Percentiles rank a stretch among this genome's conserved stretches.
phyloP scores from a whole-genome alignment of 2,797 vertebrate species.

The Brotula barbata region DNA sequence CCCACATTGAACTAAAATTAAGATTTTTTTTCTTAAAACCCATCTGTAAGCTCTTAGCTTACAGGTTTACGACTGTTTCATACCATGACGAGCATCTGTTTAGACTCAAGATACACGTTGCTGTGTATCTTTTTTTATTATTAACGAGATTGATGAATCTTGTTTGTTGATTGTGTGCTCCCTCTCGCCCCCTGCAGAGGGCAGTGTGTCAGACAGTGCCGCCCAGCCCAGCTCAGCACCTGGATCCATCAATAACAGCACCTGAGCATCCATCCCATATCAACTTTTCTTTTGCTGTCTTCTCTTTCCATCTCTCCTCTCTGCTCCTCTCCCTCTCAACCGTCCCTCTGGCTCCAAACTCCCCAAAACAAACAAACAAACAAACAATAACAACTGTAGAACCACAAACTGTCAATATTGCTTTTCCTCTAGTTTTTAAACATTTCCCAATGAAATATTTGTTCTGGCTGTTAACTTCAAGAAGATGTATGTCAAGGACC shows the following conservation, averaged over 20 bases:
- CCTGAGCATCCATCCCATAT: conserved; percentile 81
- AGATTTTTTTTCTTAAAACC: too few species aligned
- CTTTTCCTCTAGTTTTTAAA: conserved; percentile 53
- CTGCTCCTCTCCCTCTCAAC: conserved; percentile 55
- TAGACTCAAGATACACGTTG: not conserved
- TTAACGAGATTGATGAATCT: not conserved
- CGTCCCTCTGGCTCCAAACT: conserved; percentile 64
- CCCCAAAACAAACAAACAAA: conserved; percentile 29
- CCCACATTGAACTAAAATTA: too few species aligned
- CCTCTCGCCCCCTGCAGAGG: conserved; percentile 78
- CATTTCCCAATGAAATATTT: conserved; percentile 45
- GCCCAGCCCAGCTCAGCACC: conserved; percentile 84
- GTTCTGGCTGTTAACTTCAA: conserved; percentile 44
- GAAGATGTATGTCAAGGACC: conserved; percentile 46
- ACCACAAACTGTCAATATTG: conserved; percentile 48
- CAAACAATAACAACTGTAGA: conserved; percentile 28
- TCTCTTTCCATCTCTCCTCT: conserved; percentile 53
- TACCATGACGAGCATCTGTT: not conserved
- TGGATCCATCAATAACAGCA: conserved; percentile 87
- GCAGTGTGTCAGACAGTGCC: conserved; percentile 85
- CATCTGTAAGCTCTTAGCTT: too few species aligned
- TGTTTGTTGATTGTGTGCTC: conserved; percentile 33
- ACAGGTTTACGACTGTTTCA: too few species aligned
- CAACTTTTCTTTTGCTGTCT: conserved; percentile 60
- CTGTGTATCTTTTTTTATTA: too few species aligned